These are phyloP conservation scores for Erannis defoliaria DNA, from an alignment of 2,888 invertebrate species.

Conservation along the genomic window DNA sequence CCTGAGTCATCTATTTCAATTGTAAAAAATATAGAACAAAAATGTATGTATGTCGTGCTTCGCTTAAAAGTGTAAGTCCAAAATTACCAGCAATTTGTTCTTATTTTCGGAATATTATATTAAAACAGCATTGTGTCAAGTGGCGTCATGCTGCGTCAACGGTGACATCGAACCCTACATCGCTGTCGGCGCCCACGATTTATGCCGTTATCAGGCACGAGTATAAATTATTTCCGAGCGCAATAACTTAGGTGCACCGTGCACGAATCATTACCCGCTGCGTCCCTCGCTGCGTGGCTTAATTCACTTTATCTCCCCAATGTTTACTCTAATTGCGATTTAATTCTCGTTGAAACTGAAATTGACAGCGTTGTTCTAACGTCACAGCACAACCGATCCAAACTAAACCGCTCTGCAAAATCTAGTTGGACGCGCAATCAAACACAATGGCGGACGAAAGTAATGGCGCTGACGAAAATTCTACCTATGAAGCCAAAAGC, in stretches of 20 bases:
- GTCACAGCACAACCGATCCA: slow-evolving; percentile 18
- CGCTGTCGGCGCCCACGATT: slow-evolving; percentile 79
- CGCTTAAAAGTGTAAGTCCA: not conserved
- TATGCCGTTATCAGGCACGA: slow-evolving; percentile 82
- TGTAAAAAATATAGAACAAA: too few species aligned
- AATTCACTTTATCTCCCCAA: slow-evolving; percentile 80
- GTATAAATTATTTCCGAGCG: slow-evolving; percentile 82
- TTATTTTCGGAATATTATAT: slow-evolving; percentile 52
- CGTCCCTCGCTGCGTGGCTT: slow-evolving; percentile 71
- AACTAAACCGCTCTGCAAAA: slow-evolving; percentile 33
- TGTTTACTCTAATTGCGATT: slow-evolving; percentile 74
- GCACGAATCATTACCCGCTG: slow-evolving; percentile 86
- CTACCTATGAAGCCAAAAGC: slow-evolving; percentile 51
- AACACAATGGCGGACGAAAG: slow-evolving; percentile 40
- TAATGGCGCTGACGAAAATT: slow-evolving; percentile 50
- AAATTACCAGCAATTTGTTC: slow-evolving; percentile 21
- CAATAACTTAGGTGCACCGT: slow-evolving; percentile 85
- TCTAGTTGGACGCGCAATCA: slow-evolving; percentile 50
- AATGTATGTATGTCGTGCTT: too few species aligned
- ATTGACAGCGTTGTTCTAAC: slow-evolving; percentile 44
- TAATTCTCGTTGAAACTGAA: slow-evolving; percentile 60
- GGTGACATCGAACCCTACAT: slow-evolving; percentile 73
- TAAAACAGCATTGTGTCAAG: slow-evolving; percentile 63
- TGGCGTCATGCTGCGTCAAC: slow-evolving; percentile 78
- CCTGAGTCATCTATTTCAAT: too few species aligned